phyloP scores from a whole-genome alignment of 2,113 vertebrate species.

The Alethe diademata region DNA sequence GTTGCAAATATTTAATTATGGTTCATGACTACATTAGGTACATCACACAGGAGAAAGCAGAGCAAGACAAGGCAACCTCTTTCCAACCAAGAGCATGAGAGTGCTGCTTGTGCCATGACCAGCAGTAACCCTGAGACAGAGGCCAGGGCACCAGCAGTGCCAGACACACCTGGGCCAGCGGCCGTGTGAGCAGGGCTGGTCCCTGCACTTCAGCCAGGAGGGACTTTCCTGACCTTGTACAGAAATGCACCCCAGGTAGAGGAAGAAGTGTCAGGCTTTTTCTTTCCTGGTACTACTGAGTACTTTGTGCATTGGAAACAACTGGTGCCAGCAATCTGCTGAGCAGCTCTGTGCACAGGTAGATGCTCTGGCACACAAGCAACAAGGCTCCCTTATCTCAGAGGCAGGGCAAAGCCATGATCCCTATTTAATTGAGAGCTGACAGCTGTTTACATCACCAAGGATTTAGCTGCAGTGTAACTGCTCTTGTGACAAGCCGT shows the following conservation, averaged over 20 bases:
- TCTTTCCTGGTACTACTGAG: not conserved
- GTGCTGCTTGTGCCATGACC: not conserved
- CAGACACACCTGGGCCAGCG: not conserved
- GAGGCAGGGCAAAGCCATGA: not conserved
- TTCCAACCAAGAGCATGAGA: not conserved
- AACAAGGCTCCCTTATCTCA: not conserved
- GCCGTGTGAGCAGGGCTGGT: accelerated
- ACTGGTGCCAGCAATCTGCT: not conserved
- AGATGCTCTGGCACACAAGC: not conserved
- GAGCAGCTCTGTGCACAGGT: not conserved
- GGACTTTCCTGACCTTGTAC: not conserved
- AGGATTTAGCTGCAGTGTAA: slow-evolving; percentile 1
- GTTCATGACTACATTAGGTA: not conserved
- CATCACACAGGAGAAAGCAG: not conserved
- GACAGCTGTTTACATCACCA: slow-evolving; percentile 25
- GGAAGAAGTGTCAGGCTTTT: not conserved
- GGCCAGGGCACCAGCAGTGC: not conserved
- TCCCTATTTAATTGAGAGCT: slow-evolving; percentile 14
- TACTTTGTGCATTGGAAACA: not conserved
- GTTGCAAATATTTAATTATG: not conserved
- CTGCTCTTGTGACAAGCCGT: not conserved
- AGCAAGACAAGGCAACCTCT: not conserved
- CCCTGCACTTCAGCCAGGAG: not conserved
- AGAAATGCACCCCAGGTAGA: not conserved
- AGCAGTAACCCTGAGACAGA: not conserved